Base-by-base conservation (phyloP, 2,797 vertebrate genomes). In the Gymnopithys bicolor region DNA sequence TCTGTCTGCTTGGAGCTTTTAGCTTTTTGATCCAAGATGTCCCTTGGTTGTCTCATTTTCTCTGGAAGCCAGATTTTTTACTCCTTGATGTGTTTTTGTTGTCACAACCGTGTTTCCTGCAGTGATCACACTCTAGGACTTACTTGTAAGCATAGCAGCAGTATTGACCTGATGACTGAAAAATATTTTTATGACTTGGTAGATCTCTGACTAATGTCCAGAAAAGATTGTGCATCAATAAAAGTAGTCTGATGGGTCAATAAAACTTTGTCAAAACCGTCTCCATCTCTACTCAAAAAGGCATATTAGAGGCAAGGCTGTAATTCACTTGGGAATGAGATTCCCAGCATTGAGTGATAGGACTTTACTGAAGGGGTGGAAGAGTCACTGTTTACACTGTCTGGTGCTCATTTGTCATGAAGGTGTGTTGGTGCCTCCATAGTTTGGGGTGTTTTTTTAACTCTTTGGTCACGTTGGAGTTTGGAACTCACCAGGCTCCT, bases 111-210 rank as follows among this genome's bases (percentile, higher is more conserved):
- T 77, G 37, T 92, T 90, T 84, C 60, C 58, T 78, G 23, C 33
- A 30, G 21, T 63, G 45, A 23, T 70, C 21, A 7, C 49, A 10
- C 62, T 45, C 19, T 53, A 49, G n/a, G 45, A 63, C 32, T 62
- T 64, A 37, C 7, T 70, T 85, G 13, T 73, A 79, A 74, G 41
- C 22, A 2, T 76, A 84, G 14, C 88, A 59, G 35, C 52, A 60
- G 24, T 74, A 94, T 87, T 77, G 75, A 95, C 52, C 30, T 80
- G 75, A 49, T 79, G 70, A 46, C n/a, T n/a, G 75, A 87, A 84
- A 77, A 83, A 52, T 68, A 37, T 16, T 76, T 55, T 56, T 76
- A 10, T 74, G 53, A 71, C 60, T 84, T 90, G 32, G 33, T 32
- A 67, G 19, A 56, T 87, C n/a, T 79, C 56, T 93, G 84, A 84